Evolutionary conservation across 1,140 invertebrate genomes (phyloP).

Genomic region (Dendroctonus valens): DNA sequence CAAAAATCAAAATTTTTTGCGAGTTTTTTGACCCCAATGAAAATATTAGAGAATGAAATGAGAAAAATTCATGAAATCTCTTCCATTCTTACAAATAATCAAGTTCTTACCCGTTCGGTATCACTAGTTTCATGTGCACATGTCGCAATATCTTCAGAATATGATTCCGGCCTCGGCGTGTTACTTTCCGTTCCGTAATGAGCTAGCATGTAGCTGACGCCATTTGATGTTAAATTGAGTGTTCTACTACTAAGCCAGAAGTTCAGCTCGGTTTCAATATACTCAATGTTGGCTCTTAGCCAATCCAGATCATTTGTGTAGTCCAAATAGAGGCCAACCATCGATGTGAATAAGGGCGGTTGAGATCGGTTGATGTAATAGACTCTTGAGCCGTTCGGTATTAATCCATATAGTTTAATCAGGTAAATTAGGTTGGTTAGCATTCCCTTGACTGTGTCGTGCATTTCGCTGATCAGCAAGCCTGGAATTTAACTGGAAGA

Average conservation of each 20-base stretch:
- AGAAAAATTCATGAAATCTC: too few relatives aligned
- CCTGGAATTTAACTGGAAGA: conserved; percentile 44
- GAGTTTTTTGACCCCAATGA: too few relatives aligned
- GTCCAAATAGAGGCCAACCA: conserved; percentile 71
- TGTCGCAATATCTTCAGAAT: conserved; percentile 57
- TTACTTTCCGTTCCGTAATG: conserved; percentile 60
- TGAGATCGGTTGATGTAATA: conserved; percentile 80
- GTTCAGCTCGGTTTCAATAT: conserved; percentile 67
- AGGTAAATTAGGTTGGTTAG: conserved; percentile 72
- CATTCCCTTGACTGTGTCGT: conserved; percentile 69
- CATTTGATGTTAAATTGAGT: conserved; percentile 55
- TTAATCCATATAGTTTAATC: conserved; percentile 59
- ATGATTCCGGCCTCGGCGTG: conserved; percentile 79
- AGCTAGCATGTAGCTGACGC: conserved; percentile 58
- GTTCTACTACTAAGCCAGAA: conserved; percentile 64
- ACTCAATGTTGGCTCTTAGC: conserved; percentile 57
- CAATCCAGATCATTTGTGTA: conserved; percentile 66
- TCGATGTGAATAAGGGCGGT: conserved; percentile 76
- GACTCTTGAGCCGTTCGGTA: conserved; percentile 68
- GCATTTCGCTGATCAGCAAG: conserved; percentile 73
- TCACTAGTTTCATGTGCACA: conserved; percentile 45
- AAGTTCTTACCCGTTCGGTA: conserved; percentile 48
- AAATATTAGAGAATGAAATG: too few relatives aligned
- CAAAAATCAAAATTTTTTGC: too few relatives aligned
- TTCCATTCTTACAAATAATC: too few relatives aligned